Base-by-base conservation (phyloP, 2,888 invertebrate species). In the Cantharis nigra region DNA sequence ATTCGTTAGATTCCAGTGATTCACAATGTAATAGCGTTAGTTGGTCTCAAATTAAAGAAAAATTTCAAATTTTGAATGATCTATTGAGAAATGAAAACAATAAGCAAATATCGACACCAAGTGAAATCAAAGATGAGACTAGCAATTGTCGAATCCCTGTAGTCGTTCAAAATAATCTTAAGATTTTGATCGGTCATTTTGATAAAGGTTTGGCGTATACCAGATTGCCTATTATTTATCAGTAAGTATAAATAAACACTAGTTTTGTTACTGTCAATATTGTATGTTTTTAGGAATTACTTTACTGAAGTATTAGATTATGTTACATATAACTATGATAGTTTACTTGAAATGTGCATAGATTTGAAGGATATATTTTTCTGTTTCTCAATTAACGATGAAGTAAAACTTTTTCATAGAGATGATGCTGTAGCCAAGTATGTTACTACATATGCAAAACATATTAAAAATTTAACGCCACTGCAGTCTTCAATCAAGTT, bases 141-240 rank as follows among this genome's bases (percentile, higher is more conserved):
- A 30, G 3, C 13, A 79, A 76, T 72, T 80, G 75, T 23, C 82
- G 78, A 28, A 84, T 87, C 16, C 87, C 87, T 10, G 64, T 72
- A 23, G 74, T 70, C n/a, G 80, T 88, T 1, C 85, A 85, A 77
- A 76, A 82, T 26, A 86, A 87, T 78, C 81, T 88, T 28, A 83
- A 80, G 71, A 75, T 23, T 9, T 78, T 91, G 18, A 87, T 91
- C 5, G 69, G 73, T 0, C 85, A 87, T 20, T 85, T 88, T 69
- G 86, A 89, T 0, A 86, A 89, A 0, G 91, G 91, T 3, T 86
- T 91, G n/a, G 89, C 89, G 89, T 90, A 89, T 81, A 86, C 88
- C 0, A 89, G 90, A 64, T 84, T 91, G 3, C 86, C 89, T 9
- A 81, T 84, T n/a, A 78, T 88, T 3, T 90, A 91, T 84, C 88